Evolutionary conservation across 2,113 vertebrate genomes (phyloP), one percentile per base, ranked within the genome.

Genomic region (Mungos mungo): DNA sequence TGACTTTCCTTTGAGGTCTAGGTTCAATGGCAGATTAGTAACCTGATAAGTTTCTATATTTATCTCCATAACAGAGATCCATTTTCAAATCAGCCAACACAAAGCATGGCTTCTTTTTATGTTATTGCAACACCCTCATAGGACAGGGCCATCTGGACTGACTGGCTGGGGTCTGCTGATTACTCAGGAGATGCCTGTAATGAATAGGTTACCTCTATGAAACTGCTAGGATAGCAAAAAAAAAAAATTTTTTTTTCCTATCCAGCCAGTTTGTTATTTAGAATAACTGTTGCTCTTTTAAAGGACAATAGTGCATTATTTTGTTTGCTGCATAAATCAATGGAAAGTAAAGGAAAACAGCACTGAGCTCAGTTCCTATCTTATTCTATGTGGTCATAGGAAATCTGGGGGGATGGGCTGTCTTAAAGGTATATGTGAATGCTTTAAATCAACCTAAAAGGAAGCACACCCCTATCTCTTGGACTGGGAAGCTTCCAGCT

Each of bases 41-140:
- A 98, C 97, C 95, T 96, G 97, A 98, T 97, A 82, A 79, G 52
- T 83, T 95, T 97, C 98, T 98, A 98, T 97, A 95, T 98, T 98
- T 98, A 96, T 97, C 97, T 90, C 77, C 81, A 88, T 69, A 94
- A 93, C 94, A 98, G 72, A 95, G 96, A 93, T 96, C 90, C 97
- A 95, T 95, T 96, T 97, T 96, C 97, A 98, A 89, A 94, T 88
- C 90, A 93, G 94, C 92, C 71, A 97, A 97, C 97, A 97, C 94
- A 98, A 96, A 97, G 94, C 95, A 93, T 66, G 65, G 38, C n/a
- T 97, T 95, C 86, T 96, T 97, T 96, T 90, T 88, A 96, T 94
- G 94, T 97, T 76, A 93, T 93, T 97, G 95, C 77, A 93, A 95
- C 88, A 96, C 47, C 33, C 76, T 52, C 72, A 65, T 83, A 79